phyloP scores from a whole-genome alignment of 1,140 invertebrate species.

The Nixonia krombeini region DNA sequence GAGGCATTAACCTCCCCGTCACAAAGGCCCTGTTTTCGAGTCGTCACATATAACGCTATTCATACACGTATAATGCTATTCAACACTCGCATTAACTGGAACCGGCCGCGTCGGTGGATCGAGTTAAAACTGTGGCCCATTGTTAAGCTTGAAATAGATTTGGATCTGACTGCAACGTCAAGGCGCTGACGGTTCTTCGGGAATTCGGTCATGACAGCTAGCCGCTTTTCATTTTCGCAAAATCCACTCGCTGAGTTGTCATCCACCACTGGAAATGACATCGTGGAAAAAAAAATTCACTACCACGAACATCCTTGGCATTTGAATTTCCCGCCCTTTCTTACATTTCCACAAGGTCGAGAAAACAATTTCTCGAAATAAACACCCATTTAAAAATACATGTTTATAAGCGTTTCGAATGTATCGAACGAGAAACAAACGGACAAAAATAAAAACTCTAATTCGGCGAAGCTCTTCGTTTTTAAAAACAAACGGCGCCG shows the following conservation, averaged over 20 bases:
- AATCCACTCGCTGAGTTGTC: constrained; percentile 11
- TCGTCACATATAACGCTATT: constrained; percentile 19
- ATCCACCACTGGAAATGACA: constrained; percentile 13
- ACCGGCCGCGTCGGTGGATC: constrained; percentile 31
- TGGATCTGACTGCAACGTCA: constrained; percentile 46
- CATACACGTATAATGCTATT: too few relatives aligned
- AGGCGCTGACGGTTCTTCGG: constrained; percentile 26
- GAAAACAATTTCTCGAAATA: too few relatives aligned
- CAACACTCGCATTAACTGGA: constrained; percentile 38
- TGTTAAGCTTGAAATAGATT: constrained; percentile 65
- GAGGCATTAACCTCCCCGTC: constrained; percentile 31
- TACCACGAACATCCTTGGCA: constrained; percentile 4
- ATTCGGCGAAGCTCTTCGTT: too few relatives aligned
- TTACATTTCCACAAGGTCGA: too few relatives aligned
- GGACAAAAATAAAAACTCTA: too few relatives aligned
- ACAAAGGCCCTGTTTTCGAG: constrained; percentile 30
- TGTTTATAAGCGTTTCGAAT: constrained; percentile 6
- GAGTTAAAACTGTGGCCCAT: constrained; percentile 61
- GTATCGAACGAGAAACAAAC: not conserved
- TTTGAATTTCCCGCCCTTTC: constrained; percentile 4
- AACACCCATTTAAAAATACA: too few relatives aligned
- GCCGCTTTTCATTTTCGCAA: not conserved
- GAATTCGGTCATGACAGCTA: constrained; percentile 17
- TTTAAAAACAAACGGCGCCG: too few relatives aligned
- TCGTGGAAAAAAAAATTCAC: too few relatives aligned